Evolutionary conservation across 2,113 vertebrate species (phyloP).

Genomic region (Myotis yumanensis): DNA sequence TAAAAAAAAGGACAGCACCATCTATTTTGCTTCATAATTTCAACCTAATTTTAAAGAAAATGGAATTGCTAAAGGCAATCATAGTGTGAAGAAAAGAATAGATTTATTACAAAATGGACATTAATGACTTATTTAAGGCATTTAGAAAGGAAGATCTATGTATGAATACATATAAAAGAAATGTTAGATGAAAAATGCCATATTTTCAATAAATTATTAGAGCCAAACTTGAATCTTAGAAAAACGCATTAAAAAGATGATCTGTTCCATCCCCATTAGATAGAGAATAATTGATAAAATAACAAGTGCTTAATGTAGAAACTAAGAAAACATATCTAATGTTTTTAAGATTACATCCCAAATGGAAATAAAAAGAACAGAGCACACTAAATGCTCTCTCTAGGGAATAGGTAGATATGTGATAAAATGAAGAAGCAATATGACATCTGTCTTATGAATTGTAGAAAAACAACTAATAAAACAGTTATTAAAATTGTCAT

Average conservation of each 20-base stretch:
- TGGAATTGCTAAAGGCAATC: neutral
- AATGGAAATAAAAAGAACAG: neutral
- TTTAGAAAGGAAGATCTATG: neutral
- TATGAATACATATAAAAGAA: neutral
- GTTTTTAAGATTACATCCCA: neutral
- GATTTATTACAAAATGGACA: neutral
- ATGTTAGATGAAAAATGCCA: neutral
- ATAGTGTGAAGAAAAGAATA: neutral
- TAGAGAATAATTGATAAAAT: neutral
- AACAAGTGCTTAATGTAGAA: neutral
- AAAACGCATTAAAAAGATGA: neutral
- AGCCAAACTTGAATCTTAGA: neutral
- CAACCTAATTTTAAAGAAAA: neutral
- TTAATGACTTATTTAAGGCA: neutral
- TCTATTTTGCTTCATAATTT: neutral
- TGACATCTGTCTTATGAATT: neutral
- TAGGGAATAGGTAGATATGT: neutral
- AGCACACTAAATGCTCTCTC: neutral
- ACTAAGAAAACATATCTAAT: neutral
- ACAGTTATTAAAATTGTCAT: neutral
- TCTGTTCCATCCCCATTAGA: neutral
- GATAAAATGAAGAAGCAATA: neutral
- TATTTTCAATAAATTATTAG: neutral
- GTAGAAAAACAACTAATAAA: neutral
- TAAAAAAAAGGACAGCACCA: neutral